These are phyloP conservation scores for Phania funesta DNA, from an alignment of 2,888 invertebrate genomes.

Conservation along the genomic window DNA sequence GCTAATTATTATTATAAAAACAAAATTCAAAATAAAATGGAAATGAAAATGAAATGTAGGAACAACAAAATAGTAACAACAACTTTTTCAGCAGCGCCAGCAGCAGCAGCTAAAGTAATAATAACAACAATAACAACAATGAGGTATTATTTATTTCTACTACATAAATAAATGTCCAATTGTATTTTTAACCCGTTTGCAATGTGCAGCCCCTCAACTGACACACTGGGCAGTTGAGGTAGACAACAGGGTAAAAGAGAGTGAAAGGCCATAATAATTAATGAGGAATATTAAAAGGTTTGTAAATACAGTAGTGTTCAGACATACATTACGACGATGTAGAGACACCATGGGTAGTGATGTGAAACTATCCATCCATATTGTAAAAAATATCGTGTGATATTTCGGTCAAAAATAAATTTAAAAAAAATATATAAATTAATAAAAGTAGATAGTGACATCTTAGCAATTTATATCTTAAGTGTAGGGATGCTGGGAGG, in stretches of 20 bases:
- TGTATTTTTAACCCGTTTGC: conserved; percentile 44
- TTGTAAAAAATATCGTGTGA: too few species aligned
- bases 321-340: too few species aligned
- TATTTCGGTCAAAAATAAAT: too few species aligned
- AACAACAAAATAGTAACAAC: background rate
- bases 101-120: background rate
- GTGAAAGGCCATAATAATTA: background rate
- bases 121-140: background rate
- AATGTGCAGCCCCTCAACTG: conserved; percentile 7
- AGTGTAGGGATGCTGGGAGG: too few species aligned
- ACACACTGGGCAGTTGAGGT: background rate
- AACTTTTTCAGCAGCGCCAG: background rate
- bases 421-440: too few species aligned
- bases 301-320: too few species aligned
- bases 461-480: too few species aligned
- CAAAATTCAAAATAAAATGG: conserved; percentile 59
- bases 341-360: too few species aligned
- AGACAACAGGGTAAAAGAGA: background rate
- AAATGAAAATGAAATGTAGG: conserved; percentile 49
- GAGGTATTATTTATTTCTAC: conserved; percentile 27
- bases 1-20: conserved; percentile 67
- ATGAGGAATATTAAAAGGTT: too few species aligned
- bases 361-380: too few species aligned
- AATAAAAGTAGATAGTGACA: too few species aligned
- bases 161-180: conserved; percentile 9